Base-by-base conservation (phyloP, 2,888 invertebrate species). In the Agrotis puta region DNA sequence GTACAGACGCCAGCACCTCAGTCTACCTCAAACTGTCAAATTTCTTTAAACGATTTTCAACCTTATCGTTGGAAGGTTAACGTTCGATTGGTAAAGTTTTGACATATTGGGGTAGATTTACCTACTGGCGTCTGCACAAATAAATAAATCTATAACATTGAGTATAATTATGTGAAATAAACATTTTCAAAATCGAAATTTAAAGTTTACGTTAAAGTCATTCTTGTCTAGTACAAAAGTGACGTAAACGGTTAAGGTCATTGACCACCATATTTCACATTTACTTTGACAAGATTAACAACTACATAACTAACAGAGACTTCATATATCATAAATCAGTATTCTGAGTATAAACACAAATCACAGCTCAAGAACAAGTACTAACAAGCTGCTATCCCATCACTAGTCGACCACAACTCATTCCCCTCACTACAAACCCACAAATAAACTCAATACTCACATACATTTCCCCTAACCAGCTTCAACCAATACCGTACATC, bases 401-500 rank as follows among this genome's bases (percentile, higher is more conserved):
- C 64, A 69, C 75, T 63, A 11, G 48, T 77, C n/a, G 24, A 27
- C 39, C 62, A 74, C 66, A 67, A 74, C 75, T 74, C 80, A 67
- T 74, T 74, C 62, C 62, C 66, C 79, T 79, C 80, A 74, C 79
- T 79, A 79, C 24, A 53, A 57, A 39, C 47, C 14, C 27, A 74
- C 80, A 66, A 80, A 77, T 22, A 63, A 76, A 66, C 63, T 16
- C 39, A 48, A 77, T 70, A 76, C 65, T 67, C 27, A 11, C 53
- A 68, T 65, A 62, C 24, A 72, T 82, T 77, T 48, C 51, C 61
- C 50, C 57, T 63, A 77, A 81, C 79, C 61, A 67, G 72, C 62
- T 20, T 22, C 16, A 65, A 65, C 82, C 67, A 78, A 79, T 79
- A 79, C 51, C 61, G 66, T 82, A 58, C 70, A 80, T 80, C 79